Percentiles rank a stretch among this genome's conserved stretches.
Conservation (phyloP, 2,113 vertebrate species). For the Myotis brandtii region DNA sequence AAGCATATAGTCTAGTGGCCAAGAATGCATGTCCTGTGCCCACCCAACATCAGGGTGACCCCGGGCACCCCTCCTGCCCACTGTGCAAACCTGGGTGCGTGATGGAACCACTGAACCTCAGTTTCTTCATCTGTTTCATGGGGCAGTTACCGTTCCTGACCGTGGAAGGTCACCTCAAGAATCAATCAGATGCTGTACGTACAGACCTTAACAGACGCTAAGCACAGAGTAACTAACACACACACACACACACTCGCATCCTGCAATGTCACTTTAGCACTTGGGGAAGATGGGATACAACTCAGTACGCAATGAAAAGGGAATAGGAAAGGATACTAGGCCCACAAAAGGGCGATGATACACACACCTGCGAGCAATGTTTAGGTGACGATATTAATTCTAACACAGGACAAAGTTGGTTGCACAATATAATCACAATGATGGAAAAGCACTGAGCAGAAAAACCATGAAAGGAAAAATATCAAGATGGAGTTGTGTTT, state of each 20-base stretch:
- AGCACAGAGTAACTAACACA: not conserved
- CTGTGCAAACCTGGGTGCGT: not conserved
- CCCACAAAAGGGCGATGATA: not conserved
- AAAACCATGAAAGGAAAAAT: not conserved
- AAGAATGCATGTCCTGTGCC: not conserved
- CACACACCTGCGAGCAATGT: not conserved
- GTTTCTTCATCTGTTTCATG: not conserved
- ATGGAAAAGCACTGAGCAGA: not conserved
- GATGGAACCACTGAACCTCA: not conserved
- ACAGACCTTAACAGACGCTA: not conserved
- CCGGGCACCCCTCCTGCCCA: no score
- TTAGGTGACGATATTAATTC: not conserved
- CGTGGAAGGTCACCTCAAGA: not conserved
- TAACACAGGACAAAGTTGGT: constrained; percentile 1
- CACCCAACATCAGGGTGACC: not conserved
- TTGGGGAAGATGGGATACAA: not conserved
- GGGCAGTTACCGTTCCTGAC: not conserved
- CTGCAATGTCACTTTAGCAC: not conserved
- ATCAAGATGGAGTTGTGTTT: not conserved
- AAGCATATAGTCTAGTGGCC: not conserved
- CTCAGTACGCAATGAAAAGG: not conserved
- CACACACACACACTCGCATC: not conserved
- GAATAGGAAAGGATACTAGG: not conserved
- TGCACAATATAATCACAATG: not conserved
- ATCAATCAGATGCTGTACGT: not conserved